Evolutionary conservation across 2,797 vertebrate genomes (phyloP).

Genomic region (Phoeniculus purpureus): DNA sequence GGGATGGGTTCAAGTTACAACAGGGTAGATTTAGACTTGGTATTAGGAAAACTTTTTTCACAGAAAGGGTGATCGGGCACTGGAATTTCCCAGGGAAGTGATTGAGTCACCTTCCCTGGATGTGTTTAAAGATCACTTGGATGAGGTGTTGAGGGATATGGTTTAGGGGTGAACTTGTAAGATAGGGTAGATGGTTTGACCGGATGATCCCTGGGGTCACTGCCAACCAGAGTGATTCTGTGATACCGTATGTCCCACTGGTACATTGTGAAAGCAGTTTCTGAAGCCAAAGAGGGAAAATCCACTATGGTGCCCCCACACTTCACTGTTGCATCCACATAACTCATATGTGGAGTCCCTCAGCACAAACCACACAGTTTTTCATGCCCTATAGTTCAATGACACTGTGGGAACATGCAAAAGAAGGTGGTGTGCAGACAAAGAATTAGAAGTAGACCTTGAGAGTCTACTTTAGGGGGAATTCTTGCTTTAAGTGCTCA

Average conservation of each 20-base stretch:
- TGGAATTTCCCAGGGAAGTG: too few species aligned
- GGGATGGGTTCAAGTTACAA: too few species aligned
- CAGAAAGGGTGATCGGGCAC: too few species aligned
- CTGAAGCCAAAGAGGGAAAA: neutral
- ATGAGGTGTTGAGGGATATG: too few species aligned
- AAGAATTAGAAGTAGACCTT: neutral
- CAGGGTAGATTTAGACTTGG: too few species aligned
- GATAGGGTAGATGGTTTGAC: too few species aligned
- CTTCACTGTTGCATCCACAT: neutral
- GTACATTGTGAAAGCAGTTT: neutral
- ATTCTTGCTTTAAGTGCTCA: neutral
- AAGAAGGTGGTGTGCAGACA: neutral
- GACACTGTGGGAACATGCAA: rapidly evolving
- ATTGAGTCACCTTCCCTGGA: too few species aligned
- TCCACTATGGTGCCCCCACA: rapidly evolving
- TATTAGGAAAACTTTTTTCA: too few species aligned
- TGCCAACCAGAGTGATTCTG: too few species aligned
- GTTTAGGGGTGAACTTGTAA: too few species aligned
- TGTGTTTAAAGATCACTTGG: too few species aligned
- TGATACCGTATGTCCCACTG: neutral
- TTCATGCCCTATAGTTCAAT: rapidly evolving
- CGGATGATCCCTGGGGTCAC: too few species aligned
- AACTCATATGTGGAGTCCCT: neutral
- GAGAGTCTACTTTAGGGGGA: neutral
- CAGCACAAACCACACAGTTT: neutral